Base-by-base conservation (phyloP, 2,797 vertebrate genomes). In the Crypturellus tataupa region DNA sequence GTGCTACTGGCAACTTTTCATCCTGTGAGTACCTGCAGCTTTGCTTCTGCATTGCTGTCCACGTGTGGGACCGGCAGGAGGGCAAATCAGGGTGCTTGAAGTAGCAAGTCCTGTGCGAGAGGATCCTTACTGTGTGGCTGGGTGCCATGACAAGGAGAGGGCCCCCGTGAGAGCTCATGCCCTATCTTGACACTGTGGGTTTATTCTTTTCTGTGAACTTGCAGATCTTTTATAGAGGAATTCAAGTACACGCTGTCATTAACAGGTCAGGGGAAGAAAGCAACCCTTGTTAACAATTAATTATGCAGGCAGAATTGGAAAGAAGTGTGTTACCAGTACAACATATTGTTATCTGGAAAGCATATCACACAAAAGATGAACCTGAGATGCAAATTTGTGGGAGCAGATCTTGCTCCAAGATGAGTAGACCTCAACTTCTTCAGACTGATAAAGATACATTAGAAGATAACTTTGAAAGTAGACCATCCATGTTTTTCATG, bases 281-380 rank as follows among this genome's bases (percentile, higher is more conserved):
- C 24, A 53, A 53, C 2, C 1, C 18, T 44, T 44, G 5, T 62
- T 86, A 77, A 29, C 19, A 63, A 18, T 75, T 89, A 1, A 2
- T 56, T 42, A 40, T 62, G 56, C n/a, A 19, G 23, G 25, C 9
- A 62, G 60, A 86, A 80, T 23, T 77, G 35, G 14, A 8, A 39
- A 69, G 71, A 78, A 17, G 33, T 53, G 13, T 51, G 20, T 47
- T 86, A 44, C 29, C 49, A 39, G 37, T 44, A 53, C 7, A 69
- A 12, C 13, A 0, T 42, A 11, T 39, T 31, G 25, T 25, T 56
- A 0, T 64, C 23, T 62, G 40, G 23, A 0, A 72, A 77, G 5
- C 9, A 0, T 25, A 64, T 55, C 27, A 72, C 35, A 42, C 25
- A 33, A n/a, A 55, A 55, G 12, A 10, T 80, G 37, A 86, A 29